A percentile compares a stretch with the other conserved stretches of the same genome.
Conservation (phyloP, 2,797 vertebrate species). For the Choloepus didactylus region DNA sequence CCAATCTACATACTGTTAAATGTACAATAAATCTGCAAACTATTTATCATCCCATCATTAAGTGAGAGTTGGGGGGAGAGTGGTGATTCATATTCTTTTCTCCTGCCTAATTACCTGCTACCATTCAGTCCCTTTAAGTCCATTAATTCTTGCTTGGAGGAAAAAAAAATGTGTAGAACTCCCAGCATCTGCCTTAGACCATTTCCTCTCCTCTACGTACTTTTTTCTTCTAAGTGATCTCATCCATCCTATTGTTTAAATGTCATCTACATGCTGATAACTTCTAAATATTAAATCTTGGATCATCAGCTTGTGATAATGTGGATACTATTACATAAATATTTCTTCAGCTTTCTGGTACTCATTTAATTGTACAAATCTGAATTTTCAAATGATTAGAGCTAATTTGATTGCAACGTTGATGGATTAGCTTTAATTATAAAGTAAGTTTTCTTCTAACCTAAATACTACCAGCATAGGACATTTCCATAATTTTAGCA, state of each 20-base stretch:
- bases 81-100: background rate
- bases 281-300: conserved; percentile 29
- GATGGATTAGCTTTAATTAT: conserved; percentile 58
- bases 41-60: background rate
- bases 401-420: conserved; percentile 46
- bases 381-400: conserved; percentile 68
- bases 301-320: background rate
- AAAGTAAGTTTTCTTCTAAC: background rate
- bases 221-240: background rate
- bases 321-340: conserved; percentile 43
- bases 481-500: conserved; percentile 42
- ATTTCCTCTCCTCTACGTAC: background rate
- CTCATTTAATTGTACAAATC: conserved; percentile 38
- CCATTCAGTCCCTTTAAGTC: background rate
- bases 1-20: too few relatives aligned
- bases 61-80: accelerated
- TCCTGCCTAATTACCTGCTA: background rate
- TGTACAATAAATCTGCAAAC: background rate
- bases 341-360: background rate
- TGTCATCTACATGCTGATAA: background rate
- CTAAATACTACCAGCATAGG: background rate
- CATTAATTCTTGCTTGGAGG: background rate
- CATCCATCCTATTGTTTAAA: background rate
- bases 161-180: background rate
- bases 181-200: background rate